A percentile compares a stretch with the other conserved stretches of the same genome.
Evolutionary conservation across 1,140 invertebrate species (phyloP).

Genomic region (Drosophila elegans): DNA sequence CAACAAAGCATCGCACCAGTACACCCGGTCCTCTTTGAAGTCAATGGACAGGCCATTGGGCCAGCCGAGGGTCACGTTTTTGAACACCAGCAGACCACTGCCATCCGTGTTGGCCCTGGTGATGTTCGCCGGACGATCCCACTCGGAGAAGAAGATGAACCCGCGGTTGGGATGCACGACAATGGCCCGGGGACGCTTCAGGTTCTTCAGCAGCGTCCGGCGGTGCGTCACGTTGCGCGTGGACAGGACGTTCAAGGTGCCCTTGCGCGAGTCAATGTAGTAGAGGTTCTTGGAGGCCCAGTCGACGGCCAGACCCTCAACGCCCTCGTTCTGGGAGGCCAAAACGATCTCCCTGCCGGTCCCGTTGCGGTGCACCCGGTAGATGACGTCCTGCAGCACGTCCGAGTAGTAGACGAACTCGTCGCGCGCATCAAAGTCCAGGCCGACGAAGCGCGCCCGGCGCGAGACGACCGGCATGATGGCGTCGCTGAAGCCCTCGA

Average conservation of each 20-base stretch:
- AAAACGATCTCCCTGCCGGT: slow-evolving; percentile 95
- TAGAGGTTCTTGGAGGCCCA: slow-evolving; percentile 99
- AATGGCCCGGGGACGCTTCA: slow-evolving; percentile 96
- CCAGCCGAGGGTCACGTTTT: slow-evolving; percentile 97
- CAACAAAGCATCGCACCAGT: slow-evolving; percentile 97
- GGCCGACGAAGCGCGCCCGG: slow-evolving; percentile 96
- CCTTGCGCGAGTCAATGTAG: slow-evolving; percentile 98
- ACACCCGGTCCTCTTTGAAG: slow-evolving; percentile 93
- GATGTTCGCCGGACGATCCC: slow-evolving; percentile 98
- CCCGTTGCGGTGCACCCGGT: slow-evolving; percentile 94
- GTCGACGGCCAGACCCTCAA: slow-evolving; percentile 98
- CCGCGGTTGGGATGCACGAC: slow-evolving; percentile 98
- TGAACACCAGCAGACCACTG: slow-evolving; percentile 93
- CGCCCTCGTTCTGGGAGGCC: slow-evolving; percentile 98
- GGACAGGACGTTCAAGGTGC: slow-evolving; percentile 96
- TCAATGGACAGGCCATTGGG: slow-evolving; percentile 98
- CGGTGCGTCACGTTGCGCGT: slow-evolving; percentile 93
- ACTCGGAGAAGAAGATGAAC: slow-evolving; percentile 97
- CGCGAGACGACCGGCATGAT: slow-evolving; percentile 95
- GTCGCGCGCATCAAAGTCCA: slow-evolving; percentile 97
- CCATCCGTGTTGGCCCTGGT: slow-evolving; percentile 96
- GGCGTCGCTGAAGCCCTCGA: slow-evolving; percentile 96
- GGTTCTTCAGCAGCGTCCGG: slow-evolving; percentile 93
- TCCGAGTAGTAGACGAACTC: slow-evolving; percentile 98
- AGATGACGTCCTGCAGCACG: slow-evolving; percentile 98